phyloP scores from a whole-genome alignment of 2,888 invertebrate genomes.

The Andrena dorsata region DNA sequence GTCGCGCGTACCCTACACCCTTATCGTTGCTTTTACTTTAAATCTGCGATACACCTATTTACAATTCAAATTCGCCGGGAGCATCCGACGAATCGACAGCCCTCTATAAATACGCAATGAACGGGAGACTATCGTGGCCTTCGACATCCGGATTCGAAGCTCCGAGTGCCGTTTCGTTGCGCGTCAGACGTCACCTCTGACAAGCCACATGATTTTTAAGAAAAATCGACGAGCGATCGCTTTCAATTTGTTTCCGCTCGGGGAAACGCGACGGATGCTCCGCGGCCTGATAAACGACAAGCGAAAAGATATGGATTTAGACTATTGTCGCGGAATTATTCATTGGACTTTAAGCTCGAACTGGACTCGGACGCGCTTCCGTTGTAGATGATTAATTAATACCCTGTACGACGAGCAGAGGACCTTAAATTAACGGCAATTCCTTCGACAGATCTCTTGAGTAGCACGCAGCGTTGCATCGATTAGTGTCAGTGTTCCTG shows the following conservation, averaged over 20 bases:
- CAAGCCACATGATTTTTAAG: neutral
- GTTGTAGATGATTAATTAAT: constrained; percentile 52
- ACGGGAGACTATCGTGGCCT: constrained; percentile 4
- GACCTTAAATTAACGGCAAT: constrained; percentile 43
- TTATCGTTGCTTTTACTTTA: constrained; percentile 30
- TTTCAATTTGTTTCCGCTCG: neutral
- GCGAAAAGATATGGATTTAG: constrained; percentile 14
- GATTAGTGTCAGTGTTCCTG: too few species aligned
- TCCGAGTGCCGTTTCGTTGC: constrained; percentile 17
- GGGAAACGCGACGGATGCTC: constrained; percentile 1
- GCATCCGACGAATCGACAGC: constrained; percentile 43
- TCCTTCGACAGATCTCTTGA: constrained; percentile 24
- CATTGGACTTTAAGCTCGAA: constrained; percentile 37
- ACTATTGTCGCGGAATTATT: constrained; percentile 33
- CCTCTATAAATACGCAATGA: constrained; percentile 57
- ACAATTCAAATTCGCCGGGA: constrained; percentile 60
- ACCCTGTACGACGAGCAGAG: constrained; percentile 50
- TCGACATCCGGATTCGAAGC: neutral
- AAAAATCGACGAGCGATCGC: neutral
- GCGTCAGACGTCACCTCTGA: neutral
- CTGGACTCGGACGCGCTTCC: constrained; percentile 20
- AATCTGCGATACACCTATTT: constrained; percentile 53
- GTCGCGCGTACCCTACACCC: neutral
- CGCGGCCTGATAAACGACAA: neutral
- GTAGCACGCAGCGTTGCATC: too few species aligned